These are phyloP conservation scores for Oryctolagus cuniculus DNA, from an alignment of 2,113 vertebrate genomes.

Conservation along the genomic window DNA sequence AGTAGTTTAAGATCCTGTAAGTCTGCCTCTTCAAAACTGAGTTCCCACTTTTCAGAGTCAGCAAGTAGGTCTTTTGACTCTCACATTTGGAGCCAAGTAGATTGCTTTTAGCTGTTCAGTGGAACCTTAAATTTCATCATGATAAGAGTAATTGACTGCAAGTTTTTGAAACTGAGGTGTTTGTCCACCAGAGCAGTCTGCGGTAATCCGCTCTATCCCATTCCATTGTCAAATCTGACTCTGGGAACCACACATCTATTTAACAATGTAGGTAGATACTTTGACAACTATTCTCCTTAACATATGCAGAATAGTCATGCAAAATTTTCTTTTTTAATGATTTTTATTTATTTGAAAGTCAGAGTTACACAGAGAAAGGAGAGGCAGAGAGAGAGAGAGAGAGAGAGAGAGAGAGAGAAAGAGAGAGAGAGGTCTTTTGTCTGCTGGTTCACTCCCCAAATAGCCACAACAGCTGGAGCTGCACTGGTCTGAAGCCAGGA, in stretches of 20 bases:
- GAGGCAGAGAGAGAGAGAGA: too few species aligned
- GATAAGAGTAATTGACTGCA: conserved; percentile 45
- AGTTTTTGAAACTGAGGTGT: conserved; percentile 38
- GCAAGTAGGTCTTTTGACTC: conserved; percentile 64
- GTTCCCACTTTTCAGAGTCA: conserved; percentile 61
- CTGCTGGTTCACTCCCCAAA: too few species aligned
- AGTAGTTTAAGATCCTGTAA: conserved; percentile 48
- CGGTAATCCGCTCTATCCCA: neutral
- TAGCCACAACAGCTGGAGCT: too few species aligned
- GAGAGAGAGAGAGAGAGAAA: too few species aligned
- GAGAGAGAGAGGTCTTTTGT: too few species aligned
- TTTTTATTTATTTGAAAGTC: too few species aligned
- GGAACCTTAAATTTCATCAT: conserved; percentile 42
- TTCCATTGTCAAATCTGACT: conserved; percentile 59
- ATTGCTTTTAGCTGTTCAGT: conserved; percentile 41
- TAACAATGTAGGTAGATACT: conserved; percentile 67
- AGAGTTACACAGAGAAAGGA: too few species aligned
- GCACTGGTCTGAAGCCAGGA: too few species aligned
- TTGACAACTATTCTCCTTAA: conserved; percentile 69
- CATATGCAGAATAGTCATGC: conserved; percentile 48
- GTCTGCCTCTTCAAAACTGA: conserved; percentile 29
- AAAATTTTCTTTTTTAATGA: too few species aligned
- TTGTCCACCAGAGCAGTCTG: conserved; percentile 38
- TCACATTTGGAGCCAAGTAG: conserved; percentile 49
- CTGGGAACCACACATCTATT: conserved; percentile 61